Percentiles rank a stretch among this genome's conserved stretches.
These are phyloP conservation scores for Ctenopoma multispine DNA, from an alignment of 2,797 vertebrate genomes.

Conservation along the genomic window DNA sequence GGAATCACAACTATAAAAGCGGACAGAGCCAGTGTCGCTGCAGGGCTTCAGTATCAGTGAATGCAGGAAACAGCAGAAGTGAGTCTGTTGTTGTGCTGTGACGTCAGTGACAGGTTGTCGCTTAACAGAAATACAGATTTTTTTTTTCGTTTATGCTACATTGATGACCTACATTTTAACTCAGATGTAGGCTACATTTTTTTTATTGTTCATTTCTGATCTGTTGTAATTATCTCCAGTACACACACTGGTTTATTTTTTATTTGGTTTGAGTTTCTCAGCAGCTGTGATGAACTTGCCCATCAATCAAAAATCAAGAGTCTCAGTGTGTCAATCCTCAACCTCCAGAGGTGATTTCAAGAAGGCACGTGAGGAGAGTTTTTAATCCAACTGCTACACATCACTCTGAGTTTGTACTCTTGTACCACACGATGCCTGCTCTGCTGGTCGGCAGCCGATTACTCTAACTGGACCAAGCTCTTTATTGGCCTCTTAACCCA, in stretches of 20 bases:
- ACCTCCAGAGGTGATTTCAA: conserved; percentile 42
- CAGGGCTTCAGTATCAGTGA: too few relatives aligned
- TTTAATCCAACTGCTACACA: conserved; percentile 46
- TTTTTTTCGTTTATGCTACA: conserved; percentile 28
- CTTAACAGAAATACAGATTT: too few relatives aligned
- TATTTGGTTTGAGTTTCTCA: background rate
- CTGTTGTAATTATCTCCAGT: background rate
- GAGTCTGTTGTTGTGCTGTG: too few relatives aligned
- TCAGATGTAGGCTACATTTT: too few relatives aligned
- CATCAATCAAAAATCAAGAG: conserved; percentile 7
- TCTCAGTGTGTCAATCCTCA: conserved; percentile 54
- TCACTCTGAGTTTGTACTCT: conserved; percentile 36
- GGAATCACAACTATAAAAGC: too few relatives aligned
- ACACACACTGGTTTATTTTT: too few relatives aligned
- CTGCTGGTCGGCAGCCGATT: conserved; percentile 62
- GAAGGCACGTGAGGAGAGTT: conserved; percentile 20
- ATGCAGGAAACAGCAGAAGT: too few relatives aligned
- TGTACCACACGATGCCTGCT: conserved; percentile 50
- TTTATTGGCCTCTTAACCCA: conserved; percentile 79
- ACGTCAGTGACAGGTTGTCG: too few relatives aligned
- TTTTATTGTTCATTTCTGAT: conserved; percentile 26
- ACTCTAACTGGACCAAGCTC: conserved; percentile 75
- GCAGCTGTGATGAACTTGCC: too few relatives aligned
- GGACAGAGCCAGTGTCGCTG: too few relatives aligned
- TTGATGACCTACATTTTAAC: conserved; percentile 70